Conservation (phyloP, 2,797 vertebrate species). For the Girardinus metallicus region DNA sequence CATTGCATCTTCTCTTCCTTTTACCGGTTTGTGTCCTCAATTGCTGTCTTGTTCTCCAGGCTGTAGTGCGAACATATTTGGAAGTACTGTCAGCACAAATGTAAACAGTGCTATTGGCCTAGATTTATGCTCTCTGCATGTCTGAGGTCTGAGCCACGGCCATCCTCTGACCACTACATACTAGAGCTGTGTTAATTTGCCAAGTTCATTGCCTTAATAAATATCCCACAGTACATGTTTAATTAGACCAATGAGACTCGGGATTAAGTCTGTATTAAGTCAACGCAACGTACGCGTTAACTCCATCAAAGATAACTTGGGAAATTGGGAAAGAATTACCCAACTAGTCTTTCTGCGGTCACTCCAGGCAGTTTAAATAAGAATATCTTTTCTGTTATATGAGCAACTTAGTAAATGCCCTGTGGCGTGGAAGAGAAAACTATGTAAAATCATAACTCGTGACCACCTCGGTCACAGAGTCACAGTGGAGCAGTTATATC, state of each 20-base stretch:
- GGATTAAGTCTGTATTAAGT: slow-evolving; percentile 21
- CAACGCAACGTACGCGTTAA: not conserved
- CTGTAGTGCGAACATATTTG: slow-evolving; percentile 41
- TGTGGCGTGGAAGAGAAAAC: slow-evolving; percentile 20
- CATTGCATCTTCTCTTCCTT: slow-evolving; percentile 35
- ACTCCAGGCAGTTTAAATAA: slow-evolving; percentile 48
- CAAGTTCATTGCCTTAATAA: slow-evolving; percentile 36
- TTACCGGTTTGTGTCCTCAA: slow-evolving; percentile 36
- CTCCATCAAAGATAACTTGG: slow-evolving; percentile 3
- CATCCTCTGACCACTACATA: slow-evolving; percentile 48
- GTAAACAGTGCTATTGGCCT: slow-evolving; percentile 63
- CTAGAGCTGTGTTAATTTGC: slow-evolving; percentile 57
- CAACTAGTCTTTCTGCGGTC: slow-evolving; percentile 32
- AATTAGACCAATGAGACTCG: slow-evolving; percentile 18
- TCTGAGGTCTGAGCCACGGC: slow-evolving; percentile 61
- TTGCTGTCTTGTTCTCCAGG: slow-evolving; percentile 42
- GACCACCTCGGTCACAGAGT: slow-evolving; percentile 57
- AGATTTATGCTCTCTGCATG: slow-evolving; percentile 50
- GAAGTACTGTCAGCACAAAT: slow-evolving; percentile 40
- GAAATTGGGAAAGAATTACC: slow-evolving; percentile 22
- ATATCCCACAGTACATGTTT: slow-evolving; percentile 2
- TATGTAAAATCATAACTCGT: slow-evolving; percentile 63
- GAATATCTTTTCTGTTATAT: slow-evolving; percentile 52
- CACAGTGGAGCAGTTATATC: slow-evolving; percentile 60
- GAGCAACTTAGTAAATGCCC: slow-evolving; percentile 33